Evolutionary conservation across 2,797 vertebrate genomes (phyloP).

Genomic region (Coluber constrictor): DNA sequence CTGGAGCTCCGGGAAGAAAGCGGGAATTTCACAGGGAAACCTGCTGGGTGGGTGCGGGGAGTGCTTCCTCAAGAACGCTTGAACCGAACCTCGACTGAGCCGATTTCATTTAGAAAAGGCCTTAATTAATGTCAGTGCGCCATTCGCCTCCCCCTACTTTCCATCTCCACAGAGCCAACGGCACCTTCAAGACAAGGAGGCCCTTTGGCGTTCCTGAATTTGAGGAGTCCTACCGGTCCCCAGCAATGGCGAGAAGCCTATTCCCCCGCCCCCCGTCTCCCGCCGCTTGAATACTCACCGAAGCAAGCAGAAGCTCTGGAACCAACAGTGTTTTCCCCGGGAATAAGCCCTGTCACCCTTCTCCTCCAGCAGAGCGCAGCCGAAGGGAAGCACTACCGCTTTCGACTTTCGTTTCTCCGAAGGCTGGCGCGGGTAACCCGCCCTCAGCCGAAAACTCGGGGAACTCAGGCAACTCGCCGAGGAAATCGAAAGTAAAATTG

Average conservation of each 20-base stretch:
- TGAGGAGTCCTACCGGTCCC: not conserved
- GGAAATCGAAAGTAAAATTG: not conserved
- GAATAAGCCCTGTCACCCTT: not conserved
- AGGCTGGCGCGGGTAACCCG: not conserved
- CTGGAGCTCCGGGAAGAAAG: not conserved
- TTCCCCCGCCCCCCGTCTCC: not conserved
- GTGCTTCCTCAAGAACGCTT: not conserved
- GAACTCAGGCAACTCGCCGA: not conserved
- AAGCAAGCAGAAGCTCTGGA: not conserved
- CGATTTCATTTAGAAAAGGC: not conserved
- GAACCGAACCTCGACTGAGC: not conserved
- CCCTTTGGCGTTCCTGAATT: not conserved
- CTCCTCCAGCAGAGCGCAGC: not conserved
- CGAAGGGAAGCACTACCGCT: rapidly evolving
- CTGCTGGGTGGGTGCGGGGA: not conserved
- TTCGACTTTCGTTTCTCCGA: not conserved
- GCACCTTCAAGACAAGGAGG: not conserved
- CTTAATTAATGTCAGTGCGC: not conserved
- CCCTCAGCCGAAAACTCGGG: not conserved
- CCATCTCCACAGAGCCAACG: not conserved
- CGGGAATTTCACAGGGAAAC: not conserved
- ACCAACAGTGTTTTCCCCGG: not conserved
- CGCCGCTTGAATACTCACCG: not conserved
- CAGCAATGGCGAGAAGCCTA: not conserved
- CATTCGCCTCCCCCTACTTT: not conserved